These are phyloP conservation scores for Limonius californicus DNA, from an alignment of 1,140 invertebrate species.

Conservation along the genomic window DNA sequence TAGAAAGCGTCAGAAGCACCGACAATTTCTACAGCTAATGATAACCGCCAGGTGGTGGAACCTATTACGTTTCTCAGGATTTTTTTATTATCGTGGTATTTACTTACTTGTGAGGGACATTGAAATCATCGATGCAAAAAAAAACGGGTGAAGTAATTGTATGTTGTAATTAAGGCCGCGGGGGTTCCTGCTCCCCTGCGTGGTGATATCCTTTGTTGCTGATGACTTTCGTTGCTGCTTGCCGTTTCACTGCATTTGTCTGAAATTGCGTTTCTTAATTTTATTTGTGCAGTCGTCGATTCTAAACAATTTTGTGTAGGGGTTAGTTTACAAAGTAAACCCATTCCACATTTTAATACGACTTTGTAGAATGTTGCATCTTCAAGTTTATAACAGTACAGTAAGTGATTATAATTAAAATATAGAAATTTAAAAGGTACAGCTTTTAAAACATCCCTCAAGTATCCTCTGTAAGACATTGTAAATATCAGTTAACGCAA, in stretches of 20 bases:
- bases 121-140: constrained; percentile 21
- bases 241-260: constrained; percentile 22
- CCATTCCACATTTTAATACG: too few relatives aligned
- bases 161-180: constrained; percentile 24
- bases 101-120: constrained; percentile 25
- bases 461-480: too few relatives aligned
- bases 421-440: too few relatives aligned
- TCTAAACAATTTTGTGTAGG: too few relatives aligned
- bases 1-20: neutral
- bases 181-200: constrained; percentile 18
- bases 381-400: too few relatives aligned
- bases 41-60: constrained; percentile 20
- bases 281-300: too few relatives aligned
- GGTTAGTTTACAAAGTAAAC: too few relatives aligned
- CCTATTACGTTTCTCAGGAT: constrained; percentile 19
- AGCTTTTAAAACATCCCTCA: too few relatives aligned
- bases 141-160: constrained; percentile 24
- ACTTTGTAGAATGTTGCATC: too few relatives aligned
- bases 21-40: neutral
- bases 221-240: constrained; percentile 17
- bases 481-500: too few relatives aligned
- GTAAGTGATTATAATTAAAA: too few relatives aligned
- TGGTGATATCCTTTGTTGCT: constrained; percentile 26
- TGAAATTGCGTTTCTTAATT: too few relatives aligned
- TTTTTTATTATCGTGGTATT: constrained; percentile 21